Evolutionary conservation across 1,140 invertebrate genomes (phyloP).

Genomic region (Zaprionus vittiger): DNA sequence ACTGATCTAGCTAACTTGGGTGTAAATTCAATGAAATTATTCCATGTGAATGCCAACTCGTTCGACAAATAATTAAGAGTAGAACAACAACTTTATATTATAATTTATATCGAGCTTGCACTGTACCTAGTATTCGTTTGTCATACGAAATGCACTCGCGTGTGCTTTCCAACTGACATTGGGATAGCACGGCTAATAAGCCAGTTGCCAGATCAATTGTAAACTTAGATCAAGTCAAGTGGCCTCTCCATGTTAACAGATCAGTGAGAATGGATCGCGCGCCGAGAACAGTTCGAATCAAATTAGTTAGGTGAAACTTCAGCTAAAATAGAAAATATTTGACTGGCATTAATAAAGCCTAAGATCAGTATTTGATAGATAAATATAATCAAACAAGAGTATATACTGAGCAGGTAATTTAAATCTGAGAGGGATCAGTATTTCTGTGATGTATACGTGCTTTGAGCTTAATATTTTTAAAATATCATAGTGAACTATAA

Average conservation of each 20-base stretch:
- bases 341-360: not conserved
- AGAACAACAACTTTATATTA: not conserved
- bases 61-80: not conserved
- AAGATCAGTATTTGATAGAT: not conserved
- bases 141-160: constrained; percentile 35
- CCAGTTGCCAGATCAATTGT: constrained; percentile 23
- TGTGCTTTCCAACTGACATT: constrained; percentile 28
- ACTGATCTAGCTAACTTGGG: not conserved
- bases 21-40: not conserved
- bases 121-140: constrained; percentile 5
- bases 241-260: constrained; percentile 2
- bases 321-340: not conserved
- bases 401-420: not conserved
- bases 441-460: not conserved
- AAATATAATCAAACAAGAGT: not conserved
- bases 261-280: constrained; percentile 29
- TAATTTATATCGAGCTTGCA: not conserved
- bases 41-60: too few relatives aligned
- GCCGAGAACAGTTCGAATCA: constrained; percentile 18
- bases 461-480: not conserved
- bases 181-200: constrained; percentile 33
- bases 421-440: not conserved
- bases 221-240: constrained; percentile 30
- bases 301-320: not conserved
- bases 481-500: not conserved